Percentiles rank a stretch among this genome's conserved stretches.
These are phyloP conservation scores for Epinephelus fuscoguttatus DNA, from an alignment of 2,113 vertebrate species.

Conservation along the genomic window DNA sequence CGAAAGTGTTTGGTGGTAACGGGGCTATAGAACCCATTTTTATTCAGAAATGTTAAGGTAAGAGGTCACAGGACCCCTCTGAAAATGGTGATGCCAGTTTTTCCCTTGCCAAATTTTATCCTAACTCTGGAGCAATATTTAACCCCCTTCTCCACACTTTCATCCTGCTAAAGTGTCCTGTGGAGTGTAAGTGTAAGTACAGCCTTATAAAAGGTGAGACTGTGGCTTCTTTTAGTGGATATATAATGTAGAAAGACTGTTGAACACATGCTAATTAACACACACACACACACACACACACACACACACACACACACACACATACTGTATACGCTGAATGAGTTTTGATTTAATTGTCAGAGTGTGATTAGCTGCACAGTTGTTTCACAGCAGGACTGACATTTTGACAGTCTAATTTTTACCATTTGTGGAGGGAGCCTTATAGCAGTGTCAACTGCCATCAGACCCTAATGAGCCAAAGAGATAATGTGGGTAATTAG, in stretches of 20 bases:
- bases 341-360: slow-evolving; percentile 24
- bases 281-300: background rate
- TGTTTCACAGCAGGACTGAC: slow-evolving; percentile 40
- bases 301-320: slow-evolving; percentile 12
- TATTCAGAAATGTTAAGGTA: no score
- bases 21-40: no score
- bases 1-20: no score
- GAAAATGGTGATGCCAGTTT: no score
- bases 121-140: no score
- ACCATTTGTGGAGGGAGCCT: slow-evolving; percentile 14
- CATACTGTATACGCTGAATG: background rate
- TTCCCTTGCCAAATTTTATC: no score
- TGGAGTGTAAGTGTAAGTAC: no score
- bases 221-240: background rate
- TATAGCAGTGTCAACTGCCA: slow-evolving; percentile 16
- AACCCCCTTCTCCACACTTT: no score
- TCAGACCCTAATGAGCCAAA: slow-evolving; percentile 53
- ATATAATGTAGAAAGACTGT: background rate
- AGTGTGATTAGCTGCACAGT: background rate
- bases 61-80: no score
- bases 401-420: slow-evolving; percentile 46
- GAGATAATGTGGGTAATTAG: slow-evolving; percentile 64
- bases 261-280: slow-evolving; percentile 12
- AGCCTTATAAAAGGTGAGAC: no score
- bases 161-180: no score